Percentiles rank a stretch among this genome's conserved stretches.
Conservation (phyloP, 2,888 invertebrate species). For the Caenorhabditis afra region DNA sequence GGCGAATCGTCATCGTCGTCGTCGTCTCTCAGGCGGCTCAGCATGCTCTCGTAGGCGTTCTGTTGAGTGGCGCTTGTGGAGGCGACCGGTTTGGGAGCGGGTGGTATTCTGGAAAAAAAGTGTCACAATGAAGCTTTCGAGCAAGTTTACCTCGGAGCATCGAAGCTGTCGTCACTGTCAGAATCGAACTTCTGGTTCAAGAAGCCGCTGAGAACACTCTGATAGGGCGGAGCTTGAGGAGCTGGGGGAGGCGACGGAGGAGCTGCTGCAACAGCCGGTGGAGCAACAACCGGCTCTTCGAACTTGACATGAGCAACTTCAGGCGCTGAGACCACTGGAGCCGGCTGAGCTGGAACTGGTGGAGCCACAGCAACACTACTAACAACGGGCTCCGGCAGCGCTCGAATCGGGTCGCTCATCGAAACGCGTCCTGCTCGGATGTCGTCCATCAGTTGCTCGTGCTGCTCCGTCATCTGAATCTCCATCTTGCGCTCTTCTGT, state of each 20-base stretch:
- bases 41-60: neutral
- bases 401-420: neutral
- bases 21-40: neutral
- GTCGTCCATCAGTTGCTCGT: conserved; percentile 34
- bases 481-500: conserved; percentile 35
- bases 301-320: neutral
- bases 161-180: too few relatives aligned
- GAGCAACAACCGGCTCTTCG: neutral
- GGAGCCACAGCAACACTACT: neutral
- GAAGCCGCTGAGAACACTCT: too few relatives aligned
- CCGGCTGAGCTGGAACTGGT: conserved; percentile 1
- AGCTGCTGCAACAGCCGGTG: conserved; percentile 1
- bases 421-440: conserved; percentile 2
- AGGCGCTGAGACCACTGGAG: neutral
- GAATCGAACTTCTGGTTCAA: too few relatives aligned
- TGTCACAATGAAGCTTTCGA: too few relatives aligned
- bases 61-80: neutral
- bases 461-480: conserved; percentile 24
- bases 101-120: too few relatives aligned
- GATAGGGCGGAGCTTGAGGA: too few relatives aligned
- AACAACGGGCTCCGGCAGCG: neutral
- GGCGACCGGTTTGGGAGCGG: neutral
- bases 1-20: neutral
- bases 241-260: too few relatives aligned
- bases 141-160: too few relatives aligned